Evolutionary conservation across 2,888 invertebrate genomes (phyloP).

Genomic region (Gisinianus flammeolus): DNA sequence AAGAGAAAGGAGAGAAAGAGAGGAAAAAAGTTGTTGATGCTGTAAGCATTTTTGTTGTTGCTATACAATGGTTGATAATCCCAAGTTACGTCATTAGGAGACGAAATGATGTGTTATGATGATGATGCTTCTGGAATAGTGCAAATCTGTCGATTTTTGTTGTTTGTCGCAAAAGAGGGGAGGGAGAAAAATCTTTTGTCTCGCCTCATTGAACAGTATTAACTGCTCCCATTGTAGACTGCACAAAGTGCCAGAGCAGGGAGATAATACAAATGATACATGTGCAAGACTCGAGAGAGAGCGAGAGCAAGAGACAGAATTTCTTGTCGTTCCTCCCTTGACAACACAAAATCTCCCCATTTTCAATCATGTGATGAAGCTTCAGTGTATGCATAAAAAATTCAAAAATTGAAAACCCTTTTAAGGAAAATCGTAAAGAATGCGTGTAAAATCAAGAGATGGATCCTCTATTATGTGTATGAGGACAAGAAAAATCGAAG

Average conservation of each 20-base stretch:
- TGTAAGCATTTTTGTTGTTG: slow-evolving; percentile 40
- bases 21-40: slow-evolving; percentile 33
- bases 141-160: slow-evolving; percentile 49
- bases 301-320: background rate
- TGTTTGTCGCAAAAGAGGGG: slow-evolving; percentile 26
- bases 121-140: slow-evolving; percentile 41
- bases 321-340: background rate
- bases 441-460: background rate
- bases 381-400: no score
- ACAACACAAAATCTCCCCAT: no score
- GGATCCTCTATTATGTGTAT: no score
- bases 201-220: slow-evolving; percentile 40
- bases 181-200: slow-evolving; percentile 39
- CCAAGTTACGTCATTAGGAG: slow-evolving; percentile 45
- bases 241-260: background rate
- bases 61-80: slow-evolving; percentile 12
- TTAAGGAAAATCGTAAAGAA: background rate
- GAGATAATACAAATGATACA: background rate
- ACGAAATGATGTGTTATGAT: slow-evolving; percentile 45
- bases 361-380: background rate
- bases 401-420: no score
- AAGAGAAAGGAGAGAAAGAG: background rate
- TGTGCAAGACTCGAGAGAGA: background rate
- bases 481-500: no score
- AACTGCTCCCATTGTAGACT: background rate